Conservation (phyloP, 30 jellyfish, hydroid and myxozoan species). For the Rhopilema esculentum region DNA sequence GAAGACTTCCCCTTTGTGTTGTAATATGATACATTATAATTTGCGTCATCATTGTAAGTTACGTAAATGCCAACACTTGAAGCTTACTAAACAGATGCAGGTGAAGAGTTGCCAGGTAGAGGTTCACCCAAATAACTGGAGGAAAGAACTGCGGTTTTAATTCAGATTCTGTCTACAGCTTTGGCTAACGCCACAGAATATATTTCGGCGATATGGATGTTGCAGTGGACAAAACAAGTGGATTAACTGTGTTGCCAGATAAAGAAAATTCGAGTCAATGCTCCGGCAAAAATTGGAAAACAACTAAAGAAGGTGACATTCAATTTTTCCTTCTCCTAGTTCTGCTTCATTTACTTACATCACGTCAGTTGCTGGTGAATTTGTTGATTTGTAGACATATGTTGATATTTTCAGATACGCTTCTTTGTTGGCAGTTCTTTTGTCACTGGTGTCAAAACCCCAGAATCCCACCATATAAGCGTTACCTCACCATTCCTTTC, state of each 20-base stretch:
- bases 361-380: background rate
- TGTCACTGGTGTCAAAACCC: too few relatives aligned
- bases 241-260: constrained; percentile 27
- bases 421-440: too few relatives aligned
- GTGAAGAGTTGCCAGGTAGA: background rate
- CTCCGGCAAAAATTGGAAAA: constrained; percentile 27
- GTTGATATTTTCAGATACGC: too few relatives aligned
- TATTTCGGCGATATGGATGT: background rate
- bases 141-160: background rate
- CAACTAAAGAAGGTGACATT: constrained; percentile 21
- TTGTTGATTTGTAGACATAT: too few relatives aligned
- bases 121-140: background rate
- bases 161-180: background rate
- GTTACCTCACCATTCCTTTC: too few relatives aligned
- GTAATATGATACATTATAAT: background rate
- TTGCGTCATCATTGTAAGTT: background rate
- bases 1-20: background rate
- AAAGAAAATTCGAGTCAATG: background rate
- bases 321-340: background rate
- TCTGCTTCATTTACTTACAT: background rate
- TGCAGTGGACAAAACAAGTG: constrained; percentile 13
- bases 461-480: too few relatives aligned
- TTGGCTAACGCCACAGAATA: background rate
- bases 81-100: background rate
- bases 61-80: background rate